Percentiles rank a stretch among this genome's conserved stretches.
Conservation (phyloP, 2,113 vertebrate species). For the Psittacus erithacus region DNA sequence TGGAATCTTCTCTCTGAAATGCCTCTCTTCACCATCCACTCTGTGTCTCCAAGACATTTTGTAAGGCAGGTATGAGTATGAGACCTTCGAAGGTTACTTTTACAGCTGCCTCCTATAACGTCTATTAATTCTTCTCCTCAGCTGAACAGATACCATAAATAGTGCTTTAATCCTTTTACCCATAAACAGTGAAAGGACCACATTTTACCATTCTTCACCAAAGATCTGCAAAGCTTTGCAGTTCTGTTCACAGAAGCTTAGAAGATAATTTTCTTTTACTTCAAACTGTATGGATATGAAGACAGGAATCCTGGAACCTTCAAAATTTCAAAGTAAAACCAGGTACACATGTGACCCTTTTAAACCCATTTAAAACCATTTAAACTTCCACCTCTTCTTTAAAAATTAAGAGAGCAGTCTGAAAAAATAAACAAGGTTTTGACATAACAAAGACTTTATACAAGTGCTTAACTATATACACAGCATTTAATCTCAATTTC, state of each 20-base stretch:
- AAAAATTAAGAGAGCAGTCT: background rate
- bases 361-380: background rate
- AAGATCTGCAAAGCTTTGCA: background rate
- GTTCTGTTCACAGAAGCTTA: background rate
- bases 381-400: background rate
- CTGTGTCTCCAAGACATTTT: background rate
- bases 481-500: background rate
- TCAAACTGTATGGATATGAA: background rate
- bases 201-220: background rate
- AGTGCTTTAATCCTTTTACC: background rate
- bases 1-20: background rate
- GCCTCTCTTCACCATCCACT: background rate
- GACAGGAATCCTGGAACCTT: background rate
- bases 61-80: fast-evolving
- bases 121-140: background rate
- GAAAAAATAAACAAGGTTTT: background rate
- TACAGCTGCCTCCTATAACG: background rate
- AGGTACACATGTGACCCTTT: fast-evolving
- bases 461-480: background rate
- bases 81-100: background rate
- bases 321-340: background rate
- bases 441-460: background rate
- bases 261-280: background rate
- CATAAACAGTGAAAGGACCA: background rate
- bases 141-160: background rate